These are phyloP conservation scores for Scolopax mira DNA, from an alignment of 2,113 vertebrate genomes.

Conservation along the genomic window DNA sequence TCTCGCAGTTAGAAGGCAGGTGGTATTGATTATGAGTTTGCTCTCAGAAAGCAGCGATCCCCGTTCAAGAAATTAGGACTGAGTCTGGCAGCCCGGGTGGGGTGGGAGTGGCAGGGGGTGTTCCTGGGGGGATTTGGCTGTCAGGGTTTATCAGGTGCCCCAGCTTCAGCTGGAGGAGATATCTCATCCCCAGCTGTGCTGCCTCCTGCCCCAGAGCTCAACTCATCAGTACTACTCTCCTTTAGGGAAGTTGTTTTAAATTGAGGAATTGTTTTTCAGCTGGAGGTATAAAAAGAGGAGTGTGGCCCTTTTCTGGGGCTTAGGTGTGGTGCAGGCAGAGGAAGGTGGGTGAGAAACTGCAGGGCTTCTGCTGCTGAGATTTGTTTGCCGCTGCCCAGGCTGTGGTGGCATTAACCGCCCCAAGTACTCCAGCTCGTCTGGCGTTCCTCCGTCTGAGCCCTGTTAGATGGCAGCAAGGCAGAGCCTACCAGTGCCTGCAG, in stretches of 20 bases:
- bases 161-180: neutral
- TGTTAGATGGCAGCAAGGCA: fast-evolving
- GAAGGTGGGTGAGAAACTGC: fast-evolving
- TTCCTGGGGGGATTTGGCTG: neutral
- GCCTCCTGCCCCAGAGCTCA: too few species aligned
- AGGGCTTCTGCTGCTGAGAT: neutral
- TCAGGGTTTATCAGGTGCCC: neutral
- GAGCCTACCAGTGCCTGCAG: too few species aligned
- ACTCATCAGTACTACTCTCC: fast-evolving
- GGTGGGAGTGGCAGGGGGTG: neutral
- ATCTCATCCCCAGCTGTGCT: fast-evolving
- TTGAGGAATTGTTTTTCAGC: fast-evolving
- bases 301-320: fast-evolving
- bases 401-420: fast-evolving
- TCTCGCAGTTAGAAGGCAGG: fast-evolving
- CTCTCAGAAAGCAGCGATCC: too few species aligned
- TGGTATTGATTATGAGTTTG: fast-evolving
- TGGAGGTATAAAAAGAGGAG: too few species aligned
- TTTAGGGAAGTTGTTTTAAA: too few species aligned
- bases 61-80: fast-evolving
- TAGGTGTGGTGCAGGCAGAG: neutral
- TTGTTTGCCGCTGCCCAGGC: neutral
- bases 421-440: fast-evolving
- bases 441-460: too few species aligned
- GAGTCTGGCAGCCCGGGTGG: neutral